phyloP scores from a whole-genome alignment of 1,140 invertebrate genomes.

The Drosophila elegans region DNA sequence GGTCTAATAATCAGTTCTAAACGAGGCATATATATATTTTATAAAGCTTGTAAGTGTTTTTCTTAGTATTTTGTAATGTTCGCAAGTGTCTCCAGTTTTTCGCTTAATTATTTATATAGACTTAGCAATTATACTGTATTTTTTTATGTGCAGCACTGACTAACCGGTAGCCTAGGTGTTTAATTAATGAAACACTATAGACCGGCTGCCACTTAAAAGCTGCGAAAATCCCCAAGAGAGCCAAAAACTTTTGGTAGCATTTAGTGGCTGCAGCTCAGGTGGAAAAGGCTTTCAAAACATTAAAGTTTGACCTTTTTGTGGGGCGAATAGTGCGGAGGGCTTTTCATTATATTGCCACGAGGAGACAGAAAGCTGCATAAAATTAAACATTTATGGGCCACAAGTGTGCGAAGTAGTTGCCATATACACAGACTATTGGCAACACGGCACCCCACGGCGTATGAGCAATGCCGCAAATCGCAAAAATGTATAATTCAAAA shows the following conservation, averaged over 20 bases:
- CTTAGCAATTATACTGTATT: background rate
- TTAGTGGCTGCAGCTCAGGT: constrained; percentile 66
- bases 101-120: background rate
- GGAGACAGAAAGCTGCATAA: constrained; percentile 33
- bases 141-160: constrained; percentile 13
- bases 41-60: no score
- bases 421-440: constrained; percentile 16
- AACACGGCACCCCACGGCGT: constrained; percentile 14
- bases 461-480: constrained; percentile 52
- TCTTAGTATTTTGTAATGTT: no score
- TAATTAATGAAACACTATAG: constrained; percentile 69
- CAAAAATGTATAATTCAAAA: constrained; percentile 55
- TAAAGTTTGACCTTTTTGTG: constrained; percentile 60
- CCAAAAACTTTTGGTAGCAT: constrained; percentile 59
- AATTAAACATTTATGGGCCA: constrained; percentile 46
- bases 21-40: no score
- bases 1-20: no score
- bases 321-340: constrained; percentile 26
- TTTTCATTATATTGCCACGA: constrained; percentile 41
- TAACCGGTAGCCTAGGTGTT: constrained; percentile 34
- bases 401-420: constrained; percentile 27
- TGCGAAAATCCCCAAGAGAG: constrained; percentile 21
- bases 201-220: constrained; percentile 28
- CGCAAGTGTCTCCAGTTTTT: no score
- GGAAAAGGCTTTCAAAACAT: constrained; percentile 67